These are phyloP conservation scores for Columba livia DNA, from an alignment of 2,113 vertebrate species.

Conservation along the genomic window DNA sequence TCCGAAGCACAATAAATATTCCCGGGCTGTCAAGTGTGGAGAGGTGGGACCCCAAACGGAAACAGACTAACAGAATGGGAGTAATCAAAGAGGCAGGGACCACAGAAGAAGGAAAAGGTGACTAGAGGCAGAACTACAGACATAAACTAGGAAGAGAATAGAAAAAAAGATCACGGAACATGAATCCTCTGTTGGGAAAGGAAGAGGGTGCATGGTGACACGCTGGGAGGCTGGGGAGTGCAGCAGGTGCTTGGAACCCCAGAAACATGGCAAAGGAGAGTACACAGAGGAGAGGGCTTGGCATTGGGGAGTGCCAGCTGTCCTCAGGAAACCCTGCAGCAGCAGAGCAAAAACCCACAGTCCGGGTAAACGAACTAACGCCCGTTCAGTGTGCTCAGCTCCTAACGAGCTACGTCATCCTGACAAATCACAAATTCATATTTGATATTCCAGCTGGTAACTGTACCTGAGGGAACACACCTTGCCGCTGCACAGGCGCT, in stretches of 20 bases:
- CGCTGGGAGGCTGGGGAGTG: background rate
- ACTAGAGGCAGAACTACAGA: background rate
- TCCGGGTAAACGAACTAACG: background rate
- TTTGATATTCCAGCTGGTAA: background rate
- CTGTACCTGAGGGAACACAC: background rate
- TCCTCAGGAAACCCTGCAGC: background rate
- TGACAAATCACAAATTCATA: background rate
- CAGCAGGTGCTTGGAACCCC: background rate
- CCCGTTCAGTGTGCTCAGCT: background rate
- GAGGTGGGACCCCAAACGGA: background rate
- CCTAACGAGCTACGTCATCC: background rate
- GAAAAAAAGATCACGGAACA: background rate
- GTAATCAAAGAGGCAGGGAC: background rate
- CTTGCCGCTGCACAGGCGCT: background rate
- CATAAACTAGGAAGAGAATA: background rate
- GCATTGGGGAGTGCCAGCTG: background rate
- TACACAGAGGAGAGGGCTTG: accelerated
- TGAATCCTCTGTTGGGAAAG: background rate
- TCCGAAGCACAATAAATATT: background rate
- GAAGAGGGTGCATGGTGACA: background rate
- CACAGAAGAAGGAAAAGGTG: background rate
- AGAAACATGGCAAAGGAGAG: background rate
- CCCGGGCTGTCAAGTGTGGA: background rate
- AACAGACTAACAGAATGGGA: background rate
- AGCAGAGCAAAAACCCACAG: background rate